A percentile compares a stretch with the other conserved stretches of the same genome.
phyloP scores from a whole-genome alignment of 2,888 invertebrate species.

The Nomada flava region DNA sequence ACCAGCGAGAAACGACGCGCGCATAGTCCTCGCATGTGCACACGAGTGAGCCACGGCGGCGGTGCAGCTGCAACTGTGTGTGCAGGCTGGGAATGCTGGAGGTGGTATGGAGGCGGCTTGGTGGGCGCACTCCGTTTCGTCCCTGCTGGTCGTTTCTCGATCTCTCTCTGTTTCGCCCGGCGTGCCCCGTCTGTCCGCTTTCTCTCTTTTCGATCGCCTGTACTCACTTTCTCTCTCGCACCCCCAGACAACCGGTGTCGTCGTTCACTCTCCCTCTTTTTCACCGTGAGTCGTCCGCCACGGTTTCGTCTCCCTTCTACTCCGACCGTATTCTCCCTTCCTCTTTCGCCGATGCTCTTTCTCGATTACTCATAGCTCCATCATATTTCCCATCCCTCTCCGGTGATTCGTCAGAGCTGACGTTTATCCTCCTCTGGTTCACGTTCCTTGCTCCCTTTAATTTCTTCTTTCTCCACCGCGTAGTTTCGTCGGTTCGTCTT shows the following conservation, averaged over 20 bases:
- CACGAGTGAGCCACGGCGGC: conserved; percentile 69
- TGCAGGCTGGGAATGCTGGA: conserved; percentile 80
- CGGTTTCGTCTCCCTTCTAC: conserved; percentile 13
- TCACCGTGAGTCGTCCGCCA: conserved; percentile 3
- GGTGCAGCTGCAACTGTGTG: conserved; percentile 81
- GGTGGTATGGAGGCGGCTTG: conserved; percentile 79
- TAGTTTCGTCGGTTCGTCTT: conserved; percentile 8
- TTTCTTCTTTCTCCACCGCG: conserved; percentile 35
- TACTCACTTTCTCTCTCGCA: conserved; percentile 24
- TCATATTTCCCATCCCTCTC: conserved; percentile 31
- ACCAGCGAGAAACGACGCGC: conserved; percentile 61
- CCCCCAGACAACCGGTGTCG: background rate
- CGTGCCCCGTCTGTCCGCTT: background rate
- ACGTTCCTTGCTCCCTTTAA: conserved; percentile 16
- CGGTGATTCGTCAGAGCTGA: conserved; percentile 44
- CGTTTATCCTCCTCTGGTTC: conserved; percentile 39
- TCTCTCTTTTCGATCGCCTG: conserved; percentile 20
- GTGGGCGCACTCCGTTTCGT: conserved; percentile 71
- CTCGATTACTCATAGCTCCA: conserved; percentile 2
- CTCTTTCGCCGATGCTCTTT: conserved; percentile 14
- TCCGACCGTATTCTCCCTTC: background rate
- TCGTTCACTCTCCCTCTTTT: conserved; percentile 38
- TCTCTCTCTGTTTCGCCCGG: conserved; percentile 14
- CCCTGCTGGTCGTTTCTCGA: conserved; percentile 27
- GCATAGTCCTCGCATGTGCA: conserved; percentile 69